A percentile compares a stretch with the other conserved stretches of the same genome.
phyloP scores from a whole-genome alignment of 2,113 vertebrate genomes.

The Poeciliopsis occidentalis region DNA sequence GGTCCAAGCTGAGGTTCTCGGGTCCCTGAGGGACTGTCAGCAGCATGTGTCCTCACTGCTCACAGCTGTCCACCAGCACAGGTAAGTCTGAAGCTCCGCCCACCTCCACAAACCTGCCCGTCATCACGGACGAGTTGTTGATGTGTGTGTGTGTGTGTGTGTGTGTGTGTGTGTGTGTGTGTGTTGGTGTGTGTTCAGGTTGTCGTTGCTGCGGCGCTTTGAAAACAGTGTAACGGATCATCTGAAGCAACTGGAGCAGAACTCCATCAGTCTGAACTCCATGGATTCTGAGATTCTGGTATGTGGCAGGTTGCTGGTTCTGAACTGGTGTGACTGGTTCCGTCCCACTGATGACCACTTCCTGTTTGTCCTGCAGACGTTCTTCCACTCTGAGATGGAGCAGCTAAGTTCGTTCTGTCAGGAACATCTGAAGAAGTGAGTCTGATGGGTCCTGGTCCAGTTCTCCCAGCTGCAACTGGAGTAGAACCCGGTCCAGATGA shows the following conservation, averaged over 20 bases:
- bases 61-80: constrained; percentile 80
- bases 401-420: constrained; percentile 82
- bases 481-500: not conserved
- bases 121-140: not conserved
- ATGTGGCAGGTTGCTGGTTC: not conserved
- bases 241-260: constrained; percentile 79
- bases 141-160: not conserved
- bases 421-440: constrained; percentile 80
- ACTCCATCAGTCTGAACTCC: constrained; percentile 40
- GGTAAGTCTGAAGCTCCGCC: constrained; percentile 67
- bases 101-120: not conserved
- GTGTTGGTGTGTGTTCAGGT: constrained; percentile 60
- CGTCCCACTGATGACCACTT: not conserved
- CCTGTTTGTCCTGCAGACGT: constrained; percentile 76
- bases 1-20: constrained; percentile 69
- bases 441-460: not conserved
- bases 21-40: constrained; percentile 73
- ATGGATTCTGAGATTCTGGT: constrained; percentile 54
- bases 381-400: constrained; percentile 79
- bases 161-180: not conserved
- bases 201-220: constrained; percentile 81
- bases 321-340: not conserved
- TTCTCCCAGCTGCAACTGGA: not conserved
- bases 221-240: constrained; percentile 78
- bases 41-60: constrained; percentile 79